These are phyloP conservation scores for Glyphotaelius pellucidus DNA, from an alignment of 2,888 invertebrate species.

Conservation along the genomic window DNA sequence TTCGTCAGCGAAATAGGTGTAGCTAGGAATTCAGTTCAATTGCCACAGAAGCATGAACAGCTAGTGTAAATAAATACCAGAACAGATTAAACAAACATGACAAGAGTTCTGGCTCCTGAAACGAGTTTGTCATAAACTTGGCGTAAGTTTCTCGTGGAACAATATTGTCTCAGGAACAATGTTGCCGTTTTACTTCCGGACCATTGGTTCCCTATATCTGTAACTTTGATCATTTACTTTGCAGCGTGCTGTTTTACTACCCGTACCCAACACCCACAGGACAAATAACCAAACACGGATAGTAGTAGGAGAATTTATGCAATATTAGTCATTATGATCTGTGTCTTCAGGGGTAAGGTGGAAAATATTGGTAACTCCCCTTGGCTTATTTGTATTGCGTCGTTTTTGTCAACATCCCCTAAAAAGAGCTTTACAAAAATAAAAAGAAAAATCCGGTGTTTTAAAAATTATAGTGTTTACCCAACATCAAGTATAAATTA, in stretches of 20 bases:
- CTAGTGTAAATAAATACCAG: background rate
- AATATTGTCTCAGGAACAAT: slow-evolving; percentile 18
- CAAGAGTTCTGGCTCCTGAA: background rate
- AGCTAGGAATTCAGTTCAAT: background rate
- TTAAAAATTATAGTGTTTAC: background rate
- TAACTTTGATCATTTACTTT: slow-evolving; percentile 12
- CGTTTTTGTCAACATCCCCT: background rate
- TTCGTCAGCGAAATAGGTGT: no score
- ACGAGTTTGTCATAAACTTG: background rate
- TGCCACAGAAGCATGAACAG: background rate
- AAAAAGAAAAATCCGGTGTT: no score
- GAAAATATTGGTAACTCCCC: no score
- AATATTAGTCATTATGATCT: background rate
- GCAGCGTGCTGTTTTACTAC: slow-evolving; percentile 27
- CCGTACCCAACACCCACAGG: background rate
- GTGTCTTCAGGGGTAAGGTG: background rate
- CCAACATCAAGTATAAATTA: background rate
- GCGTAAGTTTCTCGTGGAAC: background rate
- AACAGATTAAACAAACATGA: background rate
- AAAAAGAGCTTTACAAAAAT: background rate
- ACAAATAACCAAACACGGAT: slow-evolving; percentile 10
- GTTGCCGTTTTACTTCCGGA: slow-evolving; percentile 1
- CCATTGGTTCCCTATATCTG: slow-evolving; percentile 40
- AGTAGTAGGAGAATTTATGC: background rate
- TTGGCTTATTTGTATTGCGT: background rate